These are phyloP conservation scores for Triplophysa dalaica DNA, from an alignment of 2,113 vertebrate species.

Conservation along the genomic window DNA sequence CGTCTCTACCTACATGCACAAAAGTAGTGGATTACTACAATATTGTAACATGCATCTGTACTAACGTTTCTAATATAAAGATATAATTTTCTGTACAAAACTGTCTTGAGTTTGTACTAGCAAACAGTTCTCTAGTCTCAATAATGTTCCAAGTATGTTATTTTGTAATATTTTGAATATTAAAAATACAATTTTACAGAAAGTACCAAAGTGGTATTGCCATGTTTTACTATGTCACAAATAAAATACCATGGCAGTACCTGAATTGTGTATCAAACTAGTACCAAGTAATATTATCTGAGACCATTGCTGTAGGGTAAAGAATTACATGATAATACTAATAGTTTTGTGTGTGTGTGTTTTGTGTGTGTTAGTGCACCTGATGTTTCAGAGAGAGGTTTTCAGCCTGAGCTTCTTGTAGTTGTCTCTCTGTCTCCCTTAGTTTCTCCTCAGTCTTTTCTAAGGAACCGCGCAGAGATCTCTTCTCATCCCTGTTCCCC, in stretches of 20 bases:
- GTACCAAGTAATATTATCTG: neutral
- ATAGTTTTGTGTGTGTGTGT: neutral
- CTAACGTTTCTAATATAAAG: neutral
- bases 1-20: conserved; percentile 79
- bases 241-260: neutral
- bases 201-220: too few species aligned
- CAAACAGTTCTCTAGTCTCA: neutral
- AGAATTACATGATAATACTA: neutral
- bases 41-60: neutral
- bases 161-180: too few species aligned
- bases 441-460: conserved; percentile 84
- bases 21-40: neutral
- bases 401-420: conserved; percentile 82
- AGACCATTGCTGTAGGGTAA: neutral
- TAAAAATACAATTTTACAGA: too few species aligned
- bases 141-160: too few species aligned
- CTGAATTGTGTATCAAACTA: neutral
- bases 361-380: conserved; percentile 68
- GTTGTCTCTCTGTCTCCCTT: conserved; percentile 81
- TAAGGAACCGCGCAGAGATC: conserved; percentile 76
- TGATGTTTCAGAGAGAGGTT: conserved; percentile 87
- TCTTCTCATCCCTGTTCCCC: conserved; percentile 79
- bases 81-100: neutral
- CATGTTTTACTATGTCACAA: neutral
- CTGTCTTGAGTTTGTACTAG: neutral